Conservation (phyloP, 2,888 invertebrate genomes). For the Aleiodes testaceus region DNA sequence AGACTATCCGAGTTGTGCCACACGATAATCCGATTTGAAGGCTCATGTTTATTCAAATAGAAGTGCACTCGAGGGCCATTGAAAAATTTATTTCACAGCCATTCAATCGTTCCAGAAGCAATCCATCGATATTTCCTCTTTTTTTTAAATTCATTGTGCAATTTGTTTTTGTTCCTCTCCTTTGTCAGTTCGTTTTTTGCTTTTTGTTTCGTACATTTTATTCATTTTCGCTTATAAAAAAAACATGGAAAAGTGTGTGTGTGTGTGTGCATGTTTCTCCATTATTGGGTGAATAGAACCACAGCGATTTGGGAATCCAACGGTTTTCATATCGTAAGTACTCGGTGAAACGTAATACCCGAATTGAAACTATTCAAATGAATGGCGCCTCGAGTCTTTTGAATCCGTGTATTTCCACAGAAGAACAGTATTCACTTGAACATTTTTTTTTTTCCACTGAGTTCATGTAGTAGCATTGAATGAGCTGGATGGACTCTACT, state of each 20-base stretch:
- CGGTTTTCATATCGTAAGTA: conserved; percentile 18
- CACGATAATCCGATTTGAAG: conserved; percentile 21
- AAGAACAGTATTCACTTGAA: conserved; percentile 4
- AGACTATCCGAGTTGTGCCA: conserved; percentile 19
- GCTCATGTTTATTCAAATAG: conserved; percentile 22
- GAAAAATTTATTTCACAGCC: conserved; percentile 20
- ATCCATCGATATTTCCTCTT: not conserved
- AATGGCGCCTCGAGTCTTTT: conserved; percentile 23
- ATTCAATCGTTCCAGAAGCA: conserved; percentile 18
- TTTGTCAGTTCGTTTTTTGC: conserved; percentile 9
- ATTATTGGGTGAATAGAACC: conserved; percentile 31
- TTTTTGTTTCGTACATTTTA: not conserved
- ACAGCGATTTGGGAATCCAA: conserved; percentile 17
- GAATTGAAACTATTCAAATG: conserved; percentile 40
- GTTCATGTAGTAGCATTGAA: not conserved
- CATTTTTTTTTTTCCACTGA: not conserved
- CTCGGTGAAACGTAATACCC: conserved; percentile 27
- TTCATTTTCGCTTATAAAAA: not conserved
- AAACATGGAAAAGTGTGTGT: not conserved
- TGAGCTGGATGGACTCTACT: conserved; percentile 25
- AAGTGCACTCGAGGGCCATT: conserved; percentile 1
- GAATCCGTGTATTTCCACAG: not conserved
- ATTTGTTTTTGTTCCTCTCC: not conserved
- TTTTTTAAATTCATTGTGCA: not conserved
- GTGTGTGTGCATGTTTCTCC: not conserved